Evolutionary conservation across 2,888 invertebrate genomes (phyloP).

Genomic region (Byasa hedistus): DNA sequence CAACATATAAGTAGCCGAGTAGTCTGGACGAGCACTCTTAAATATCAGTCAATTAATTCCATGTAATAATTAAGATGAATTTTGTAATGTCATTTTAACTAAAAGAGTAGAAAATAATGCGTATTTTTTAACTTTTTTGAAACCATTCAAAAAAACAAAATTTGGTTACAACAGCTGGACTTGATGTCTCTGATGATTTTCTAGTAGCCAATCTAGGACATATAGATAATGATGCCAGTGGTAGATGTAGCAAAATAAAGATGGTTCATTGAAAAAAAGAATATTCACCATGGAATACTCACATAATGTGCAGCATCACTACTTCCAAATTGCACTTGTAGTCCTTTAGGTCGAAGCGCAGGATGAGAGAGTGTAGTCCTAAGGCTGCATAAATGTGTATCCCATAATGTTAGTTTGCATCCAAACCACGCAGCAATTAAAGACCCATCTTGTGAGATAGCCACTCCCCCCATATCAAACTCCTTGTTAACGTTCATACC

Average conservation of each 20-base stretch:
- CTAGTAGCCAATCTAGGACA: too few species aligned
- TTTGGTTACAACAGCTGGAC: too few species aligned
- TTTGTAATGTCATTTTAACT: too few species aligned
- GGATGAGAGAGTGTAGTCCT: slow-evolving; percentile 68
- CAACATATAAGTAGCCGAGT: too few species aligned
- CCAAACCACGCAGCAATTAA: slow-evolving; percentile 77
- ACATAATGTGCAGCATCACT: slow-evolving; percentile 74
- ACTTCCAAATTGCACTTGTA: slow-evolving; percentile 67
- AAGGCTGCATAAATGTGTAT: slow-evolving; percentile 63
- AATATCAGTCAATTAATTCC: too few species aligned
- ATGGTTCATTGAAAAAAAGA: neutral
- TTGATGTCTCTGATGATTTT: too few species aligned
- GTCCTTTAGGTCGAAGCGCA: slow-evolving; percentile 64
- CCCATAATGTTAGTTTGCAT: slow-evolving; percentile 71
- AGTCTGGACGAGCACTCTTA: too few species aligned
- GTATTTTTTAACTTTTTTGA: too few species aligned
- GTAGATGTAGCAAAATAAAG: neutral
- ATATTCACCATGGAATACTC: slow-evolving; percentile 46
- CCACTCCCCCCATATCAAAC: slow-evolving; percentile 66
- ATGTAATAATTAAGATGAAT: too few species aligned
- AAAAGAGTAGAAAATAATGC: too few species aligned
- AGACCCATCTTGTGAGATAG: slow-evolving; percentile 72
- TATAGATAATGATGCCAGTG: too few species aligned
- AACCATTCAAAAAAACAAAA: too few species aligned
- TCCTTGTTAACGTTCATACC: slow-evolving; percentile 45